These are phyloP conservation scores for Peromyscus maniculatus DNA, from an alignment of 2,113 vertebrate species.

Conservation along the genomic window DNA sequence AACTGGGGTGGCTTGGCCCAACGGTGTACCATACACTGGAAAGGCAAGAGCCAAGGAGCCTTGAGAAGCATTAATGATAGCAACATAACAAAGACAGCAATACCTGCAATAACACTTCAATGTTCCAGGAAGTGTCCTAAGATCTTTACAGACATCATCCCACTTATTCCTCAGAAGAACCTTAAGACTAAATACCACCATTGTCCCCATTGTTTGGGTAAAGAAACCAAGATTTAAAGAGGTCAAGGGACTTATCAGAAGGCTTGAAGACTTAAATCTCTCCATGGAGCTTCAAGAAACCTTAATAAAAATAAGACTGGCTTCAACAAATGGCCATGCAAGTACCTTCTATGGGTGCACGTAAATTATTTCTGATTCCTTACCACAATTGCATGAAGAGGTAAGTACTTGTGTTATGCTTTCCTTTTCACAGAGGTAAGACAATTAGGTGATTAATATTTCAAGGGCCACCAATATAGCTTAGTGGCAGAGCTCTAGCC, in stretches of 20 bases:
- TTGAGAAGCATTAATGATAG: background rate
- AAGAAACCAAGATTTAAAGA: conserved; percentile 11
- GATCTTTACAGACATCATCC: conserved; percentile 20
- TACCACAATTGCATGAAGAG: background rate
- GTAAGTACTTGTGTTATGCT: background rate
- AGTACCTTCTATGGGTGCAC: background rate
- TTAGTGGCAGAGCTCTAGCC: background rate
- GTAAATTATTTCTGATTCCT: background rate
- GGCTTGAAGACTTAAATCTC: background rate
- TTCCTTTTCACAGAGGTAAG: conserved; percentile 22
- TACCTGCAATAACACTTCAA: background rate
- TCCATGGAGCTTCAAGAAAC: background rate
- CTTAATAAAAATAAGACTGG: background rate
- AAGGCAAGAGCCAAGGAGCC: background rate
- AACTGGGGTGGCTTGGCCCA: background rate
- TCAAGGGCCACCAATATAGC: background rate
- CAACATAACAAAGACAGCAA: background rate
- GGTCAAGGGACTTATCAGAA: background rate
- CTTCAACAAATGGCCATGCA: background rate
- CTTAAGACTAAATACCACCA: background rate
- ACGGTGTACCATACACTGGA: background rate
- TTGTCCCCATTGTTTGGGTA: background rate
- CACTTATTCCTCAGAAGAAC: background rate
- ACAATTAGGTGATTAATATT: conserved; percentile 36
- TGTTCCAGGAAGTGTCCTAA: background rate